phyloP scores from a whole-genome alignment of 1,140 invertebrate genomes.

The Drosophila persimilis region DNA sequence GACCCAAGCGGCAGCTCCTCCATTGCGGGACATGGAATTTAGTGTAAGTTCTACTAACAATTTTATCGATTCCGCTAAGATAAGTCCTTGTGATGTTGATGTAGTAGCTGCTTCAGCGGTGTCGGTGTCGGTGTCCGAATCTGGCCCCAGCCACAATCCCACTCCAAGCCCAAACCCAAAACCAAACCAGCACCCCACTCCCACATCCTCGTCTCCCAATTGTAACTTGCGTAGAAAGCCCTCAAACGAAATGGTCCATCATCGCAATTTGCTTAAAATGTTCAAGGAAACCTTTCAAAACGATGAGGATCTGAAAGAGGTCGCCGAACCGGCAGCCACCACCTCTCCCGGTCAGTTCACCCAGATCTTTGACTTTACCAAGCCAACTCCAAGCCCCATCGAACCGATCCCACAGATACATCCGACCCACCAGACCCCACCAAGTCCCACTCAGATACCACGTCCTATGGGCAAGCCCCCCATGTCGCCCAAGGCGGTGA shows the following conservation, averaged over 20 bases:
- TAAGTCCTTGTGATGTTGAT: conserved; percentile 63
- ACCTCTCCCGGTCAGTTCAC: conserved; percentile 46
- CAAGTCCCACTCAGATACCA: conserved; percentile 63
- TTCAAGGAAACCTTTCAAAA: conserved; percentile 80
- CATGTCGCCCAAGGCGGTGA: conserved; percentile 75
- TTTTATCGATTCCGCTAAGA: conserved; percentile 66
- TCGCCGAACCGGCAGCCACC: conserved; percentile 17
- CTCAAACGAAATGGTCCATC: conserved; percentile 81
- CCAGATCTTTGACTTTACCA: conserved; percentile 71
- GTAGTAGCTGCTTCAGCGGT: conserved; percentile 73
- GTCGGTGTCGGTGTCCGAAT: conserved; percentile 62
- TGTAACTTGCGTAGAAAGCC: conserved; percentile 81
- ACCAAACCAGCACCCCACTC: not conserved
- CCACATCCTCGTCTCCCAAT: conserved; percentile 15
- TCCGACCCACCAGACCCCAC: conserved; percentile 12
- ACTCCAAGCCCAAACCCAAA: conserved; percentile 10
- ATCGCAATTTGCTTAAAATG: conserved; percentile 76
- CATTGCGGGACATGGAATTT: conserved; percentile 78
- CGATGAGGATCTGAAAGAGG: conserved; percentile 71
- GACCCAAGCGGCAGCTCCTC: conserved; percentile 46
- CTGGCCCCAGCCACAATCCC: conserved; percentile 33
- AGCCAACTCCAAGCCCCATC: conserved; percentile 12
- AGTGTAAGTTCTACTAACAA: conserved; percentile 83
- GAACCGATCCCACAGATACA: conserved; percentile 15
- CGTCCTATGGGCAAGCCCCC: conserved; percentile 73